phyloP scores from a whole-genome alignment of 2,113 vertebrate species.

The Ptychochromis oligacanthus region DNA sequence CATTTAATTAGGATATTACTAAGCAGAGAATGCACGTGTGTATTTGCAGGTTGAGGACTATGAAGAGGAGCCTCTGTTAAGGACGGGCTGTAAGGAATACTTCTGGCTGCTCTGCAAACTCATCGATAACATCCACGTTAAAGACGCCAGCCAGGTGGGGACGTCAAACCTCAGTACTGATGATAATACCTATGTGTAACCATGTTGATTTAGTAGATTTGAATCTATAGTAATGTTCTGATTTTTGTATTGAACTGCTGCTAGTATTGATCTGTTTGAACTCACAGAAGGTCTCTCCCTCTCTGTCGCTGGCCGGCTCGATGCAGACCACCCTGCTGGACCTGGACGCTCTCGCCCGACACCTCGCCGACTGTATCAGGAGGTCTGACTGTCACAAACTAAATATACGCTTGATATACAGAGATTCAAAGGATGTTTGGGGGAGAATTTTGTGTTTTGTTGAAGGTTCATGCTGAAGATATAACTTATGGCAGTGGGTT shows the following conservation, averaged over 20 bases:
- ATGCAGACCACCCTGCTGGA: conserved; percentile 94
- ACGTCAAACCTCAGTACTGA: background rate
- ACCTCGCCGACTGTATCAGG: conserved; percentile 97
- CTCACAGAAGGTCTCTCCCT: conserved; percentile 77
- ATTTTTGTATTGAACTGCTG: conserved; percentile 27
- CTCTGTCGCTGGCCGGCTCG: conserved; percentile 67
- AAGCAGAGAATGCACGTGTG: background rate
- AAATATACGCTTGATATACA: background rate
- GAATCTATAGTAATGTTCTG: background rate
- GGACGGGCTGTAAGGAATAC: conserved; percentile 97
- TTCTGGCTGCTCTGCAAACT: conserved; percentile 99
- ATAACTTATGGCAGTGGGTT: background rate
- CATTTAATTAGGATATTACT: background rate
- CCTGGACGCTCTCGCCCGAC: conserved; percentile 94
- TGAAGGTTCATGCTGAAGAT: background rate
- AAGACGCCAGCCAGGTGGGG: conserved; percentile 96
- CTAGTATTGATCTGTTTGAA: conserved; percentile 70
- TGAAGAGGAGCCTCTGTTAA: conserved; percentile 92
- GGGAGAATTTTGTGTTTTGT: background rate
- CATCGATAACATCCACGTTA: conserved; percentile 99
- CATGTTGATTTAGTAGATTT: background rate
- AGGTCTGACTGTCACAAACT: conserved; percentile 80
- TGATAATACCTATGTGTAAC: background rate
- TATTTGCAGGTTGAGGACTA: conserved; percentile 91
- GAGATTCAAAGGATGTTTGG: background rate